Evolutionary conservation across 2,888 invertebrate species (phyloP), one percentile per base, ranked within the genome.

Genomic region (Amblyteles armatorius): DNA sequence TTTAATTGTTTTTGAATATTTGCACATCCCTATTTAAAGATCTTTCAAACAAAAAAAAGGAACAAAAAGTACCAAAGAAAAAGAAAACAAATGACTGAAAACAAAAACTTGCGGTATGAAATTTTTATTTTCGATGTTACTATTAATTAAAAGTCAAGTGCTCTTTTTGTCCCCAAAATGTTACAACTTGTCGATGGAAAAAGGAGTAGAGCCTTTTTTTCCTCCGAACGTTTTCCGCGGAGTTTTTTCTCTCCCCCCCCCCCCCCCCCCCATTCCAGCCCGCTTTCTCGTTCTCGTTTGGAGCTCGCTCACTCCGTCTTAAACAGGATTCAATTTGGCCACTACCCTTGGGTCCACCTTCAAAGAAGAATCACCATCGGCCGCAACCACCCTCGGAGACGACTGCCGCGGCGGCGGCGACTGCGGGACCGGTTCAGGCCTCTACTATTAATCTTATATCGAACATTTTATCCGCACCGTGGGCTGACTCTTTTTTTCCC

Each of bases 361-460:
- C 93, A 93, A 94, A 94, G 93, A 92, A 91, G 92, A 93, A 93
- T 93, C 93, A 91, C 92, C 92, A 91, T 91, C 89, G 90, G 86
- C 88, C 88, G 81, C 60, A 82, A 73, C 88, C 88, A 90, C 91
- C 91, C 90, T 63, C 71, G 63, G 63, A 79, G 77, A 77, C 82
- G 79, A 68, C 71, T 74, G 71, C 72, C 29, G 60, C 29, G 29
- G 73, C 72, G 16, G 44, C 82, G 50, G 72, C 82, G 83, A 86
- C 87, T 83, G 83, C 80, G 71, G 44, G 79, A 84, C 79, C 84
- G 78, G 81, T 89, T 88, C 89, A 90, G 89, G 88, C 91, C 89
- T 92, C 90, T 88, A 91, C 93, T 93, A 94, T 94, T 94, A 94
- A 94, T 94, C 94, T 94, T 94, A 93, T 93, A 93, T 94, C 93